Evolutionary conservation across 2,113 vertebrate species (phyloP), one percentile per base, ranked within the genome.

Genomic region (Callocephalon fimbriatum): DNA sequence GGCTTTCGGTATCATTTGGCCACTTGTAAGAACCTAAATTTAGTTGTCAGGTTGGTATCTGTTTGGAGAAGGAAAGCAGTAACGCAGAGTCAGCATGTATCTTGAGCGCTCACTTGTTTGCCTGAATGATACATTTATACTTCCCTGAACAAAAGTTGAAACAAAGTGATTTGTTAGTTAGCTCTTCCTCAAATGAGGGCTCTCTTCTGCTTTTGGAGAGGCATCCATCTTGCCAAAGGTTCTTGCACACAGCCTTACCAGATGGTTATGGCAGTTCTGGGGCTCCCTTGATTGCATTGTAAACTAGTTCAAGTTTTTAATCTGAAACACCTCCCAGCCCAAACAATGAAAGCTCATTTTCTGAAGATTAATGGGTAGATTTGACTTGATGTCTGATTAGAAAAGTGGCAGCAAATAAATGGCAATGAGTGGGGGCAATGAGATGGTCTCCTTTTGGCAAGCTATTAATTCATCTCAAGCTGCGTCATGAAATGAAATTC

Each of bases 401-500:
- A 66, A 73, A 66, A 48, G 22, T 73, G 45, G 8, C 40, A 70
- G 35, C 31, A 70, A 70, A 31, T 61, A 73, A 61, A 48, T 83
- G 66, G 8, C 44, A 72, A 6, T 59, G 23, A 16, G 2, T 59
- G 27, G 7, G 19, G 48, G 6, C 23, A 73, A 27, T 37, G 37
- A 44, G 59, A 6, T 77, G 59, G 61, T 81, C 54, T 88, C 19
- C 54, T 58, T 58, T 58, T 74, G 51, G 32, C 61, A 84, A 56
- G 21, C 35, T 51, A 50, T 66, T 88, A 73, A 83, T 92, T 86
- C 1, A 53, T 90, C 61, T 85, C 20, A 56, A 37, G 27, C 37
- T 83, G 19, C 45, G 35, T 29, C 63, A 50, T 58, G 76, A 86
- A 86, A 80, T 70, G 45, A 73, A 95, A 92, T 83, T 26, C 15